Evolutionary conservation across 2,888 invertebrate genomes (phyloP).

Genomic region (Trileptium ribeirensis): DNA sequence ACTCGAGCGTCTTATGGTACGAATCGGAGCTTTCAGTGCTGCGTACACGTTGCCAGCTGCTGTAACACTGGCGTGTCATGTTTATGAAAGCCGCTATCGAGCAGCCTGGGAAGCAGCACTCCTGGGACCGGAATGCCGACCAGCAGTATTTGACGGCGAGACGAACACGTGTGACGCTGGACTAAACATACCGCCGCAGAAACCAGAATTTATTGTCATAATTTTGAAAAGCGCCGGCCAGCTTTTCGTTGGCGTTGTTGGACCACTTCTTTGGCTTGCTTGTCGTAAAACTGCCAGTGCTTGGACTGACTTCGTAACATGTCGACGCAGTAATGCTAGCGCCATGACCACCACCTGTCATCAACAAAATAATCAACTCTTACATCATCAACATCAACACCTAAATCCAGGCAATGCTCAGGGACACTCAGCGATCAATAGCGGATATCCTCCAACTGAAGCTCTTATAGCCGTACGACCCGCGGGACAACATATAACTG

Average conservation of each 20-base stretch:
- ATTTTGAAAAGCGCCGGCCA: constrained; percentile 72
- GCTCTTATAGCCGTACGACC: constrained; percentile 25
- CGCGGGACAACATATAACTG: background rate
- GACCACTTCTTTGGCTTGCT: constrained; percentile 87
- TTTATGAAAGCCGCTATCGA: constrained; percentile 77
- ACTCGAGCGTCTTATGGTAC: constrained; percentile 86
- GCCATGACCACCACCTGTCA: background rate
- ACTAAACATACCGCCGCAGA: too few relatives aligned
- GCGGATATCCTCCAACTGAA: constrained; percentile 24
- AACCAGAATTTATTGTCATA: constrained; percentile 42
- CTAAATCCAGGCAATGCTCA: too few relatives aligned
- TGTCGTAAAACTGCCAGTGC: constrained; percentile 86
- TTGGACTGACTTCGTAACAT: constrained; percentile 59
- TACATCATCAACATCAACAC: too few relatives aligned
- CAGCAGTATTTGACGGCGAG: too few relatives aligned
- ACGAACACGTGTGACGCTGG: too few relatives aligned
- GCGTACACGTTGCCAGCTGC: constrained; percentile 65
- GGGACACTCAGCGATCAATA: background rate
- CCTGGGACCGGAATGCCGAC: constrained; percentile 13
- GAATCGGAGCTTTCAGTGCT: constrained; percentile 74
- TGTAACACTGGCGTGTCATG: constrained; percentile 55
- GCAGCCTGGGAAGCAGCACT: constrained; percentile 61
- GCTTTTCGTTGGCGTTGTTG: constrained; percentile 85
- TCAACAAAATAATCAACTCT: too few relatives aligned
- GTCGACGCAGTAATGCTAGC: background rate